Base-by-base conservation (phyloP, 23 tunicate genomes). In the Clavelina lepadiformis region DNA sequence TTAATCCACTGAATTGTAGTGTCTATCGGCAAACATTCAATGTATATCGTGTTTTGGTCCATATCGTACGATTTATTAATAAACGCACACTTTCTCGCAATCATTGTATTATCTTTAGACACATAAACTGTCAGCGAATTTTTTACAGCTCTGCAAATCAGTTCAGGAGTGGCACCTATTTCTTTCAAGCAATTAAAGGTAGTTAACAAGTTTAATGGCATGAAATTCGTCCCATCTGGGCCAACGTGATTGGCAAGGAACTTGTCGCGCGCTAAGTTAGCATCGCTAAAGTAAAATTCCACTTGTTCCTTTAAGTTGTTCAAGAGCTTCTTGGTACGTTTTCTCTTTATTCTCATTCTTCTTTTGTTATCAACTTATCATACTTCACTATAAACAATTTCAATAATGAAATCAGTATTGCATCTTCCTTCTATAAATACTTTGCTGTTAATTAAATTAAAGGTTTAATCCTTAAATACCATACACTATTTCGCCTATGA, bases 1-100 rank as follows among this genome's bases (percentile, higher is more conserved):
- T 71, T 86, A 31, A 86, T 30, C 95, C 95, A 86, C 6, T 27
- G 63, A 0, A 77, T 49, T 7, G 95, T 77, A 24, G 79, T 63
- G 35, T 86, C 78, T 11, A 34, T 15, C 3, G 95, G 95, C 31
- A 86, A 73, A 37, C 72, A 33, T 36, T 86, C 95, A 66, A 66
- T 28, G 28, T 46, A 31, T 5, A 66, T 46, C 46, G 72, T 66
- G 34, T 20, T 27, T 22, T 66, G 34, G 11, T 66, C 72, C 46
- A 66, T 6, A 46, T 46, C 57, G 28, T 37, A 25, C 2, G 72
- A 37, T 13, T 29, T 6, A 22, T 22, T 3, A 4, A 66, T 46
- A 11, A 26, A 3, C 6, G 18, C 8, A 22, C 3, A 5, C 25
- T 23, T 72, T 38, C 77, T 21, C 25, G 27, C 25, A 6, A 72